Percentiles rank a stretch among this genome's conserved stretches.
Conservation (phyloP, 2,888 invertebrate species). For the Clitarchus hookeri region DNA sequence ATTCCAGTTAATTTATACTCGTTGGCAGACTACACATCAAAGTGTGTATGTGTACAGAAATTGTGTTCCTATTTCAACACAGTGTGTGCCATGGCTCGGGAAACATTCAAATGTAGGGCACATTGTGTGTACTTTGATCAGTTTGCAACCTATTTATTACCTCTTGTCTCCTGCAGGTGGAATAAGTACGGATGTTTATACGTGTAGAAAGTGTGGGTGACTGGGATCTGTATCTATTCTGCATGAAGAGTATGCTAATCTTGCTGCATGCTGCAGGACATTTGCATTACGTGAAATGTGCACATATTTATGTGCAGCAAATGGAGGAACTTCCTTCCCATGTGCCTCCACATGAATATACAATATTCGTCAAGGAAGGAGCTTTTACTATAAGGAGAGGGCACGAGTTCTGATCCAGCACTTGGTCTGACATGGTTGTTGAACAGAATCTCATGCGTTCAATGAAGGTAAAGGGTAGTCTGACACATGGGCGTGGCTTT, state of each 20-base stretch:
- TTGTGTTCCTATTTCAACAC: no score
- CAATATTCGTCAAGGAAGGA: neutral
- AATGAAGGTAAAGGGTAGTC: neutral
- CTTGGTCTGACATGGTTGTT: no score
- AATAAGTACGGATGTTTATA: neutral
- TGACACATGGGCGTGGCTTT: neutral
- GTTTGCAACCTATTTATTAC: no score
- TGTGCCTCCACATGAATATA: neutral
- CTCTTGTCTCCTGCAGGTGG: neutral
- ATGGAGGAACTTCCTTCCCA: neutral
- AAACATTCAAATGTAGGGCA: no score
- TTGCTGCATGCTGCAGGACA: neutral
- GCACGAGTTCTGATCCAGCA: neutral
- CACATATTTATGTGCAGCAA: no score
- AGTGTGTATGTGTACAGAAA: no score
- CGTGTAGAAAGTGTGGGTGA: neutral
- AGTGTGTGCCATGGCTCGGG: no score
- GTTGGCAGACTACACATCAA: no score
- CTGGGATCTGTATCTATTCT: neutral
- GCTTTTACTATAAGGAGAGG: neutral
- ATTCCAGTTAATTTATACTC: no score
- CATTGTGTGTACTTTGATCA: no score
- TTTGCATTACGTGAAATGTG: neutral
- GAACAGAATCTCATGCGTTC: neutral
- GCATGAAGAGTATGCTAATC: neutral